Base-by-base conservation (phyloP, 2,113 vertebrate species). In the Ginglymostoma cirratum region DNA sequence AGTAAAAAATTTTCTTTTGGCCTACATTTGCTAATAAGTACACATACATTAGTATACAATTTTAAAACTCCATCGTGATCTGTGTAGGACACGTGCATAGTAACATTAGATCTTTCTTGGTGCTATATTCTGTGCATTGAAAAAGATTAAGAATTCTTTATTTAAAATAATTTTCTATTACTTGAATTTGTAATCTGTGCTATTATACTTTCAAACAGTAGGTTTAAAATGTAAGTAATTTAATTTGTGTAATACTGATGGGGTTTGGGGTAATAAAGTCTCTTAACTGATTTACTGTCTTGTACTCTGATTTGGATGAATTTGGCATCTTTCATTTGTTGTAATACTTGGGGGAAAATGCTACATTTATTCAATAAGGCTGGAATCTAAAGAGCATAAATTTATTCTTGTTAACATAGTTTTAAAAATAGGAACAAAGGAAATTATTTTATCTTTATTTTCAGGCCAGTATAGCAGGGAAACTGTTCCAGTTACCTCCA, bases 111-210 rank as follows among this genome's bases (percentile, higher is more conserved):
- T 70, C 66, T 45, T 70, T 42, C 66, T 70, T 94, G 90, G 90
- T 94, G 93, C 93, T 94, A 69, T 94, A 94, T 94, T 94, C 67
- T 94, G 93, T 70, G 66, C 67, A 70, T 94, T 94, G 52, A 92
- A 92, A 92, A 30, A 70, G 72, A 42, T 94, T 94, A 94, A 94
- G 61, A 94, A 45, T 94, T 66, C 66, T 94, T 94, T 94, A 94
- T 94, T 94, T 94, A 94, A 94, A 70, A 42, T 66, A 38, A 93
- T 70, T 94, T 94, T 94, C 66, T 94, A 94, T 69, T 70, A 27
- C 66, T 70, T 69, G 19, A 94, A 30, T 94, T n/a, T 42, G 15
- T 94, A 48, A 70, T 94, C 66, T 94, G n/a, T 24, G 66, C 67
- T 94, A 94, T 94, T 94, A 45, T 94, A 65, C 52, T 61, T 90